Conservation (phyloP, 2,888 invertebrate genomes). For the Chouioia cunea region DNA sequence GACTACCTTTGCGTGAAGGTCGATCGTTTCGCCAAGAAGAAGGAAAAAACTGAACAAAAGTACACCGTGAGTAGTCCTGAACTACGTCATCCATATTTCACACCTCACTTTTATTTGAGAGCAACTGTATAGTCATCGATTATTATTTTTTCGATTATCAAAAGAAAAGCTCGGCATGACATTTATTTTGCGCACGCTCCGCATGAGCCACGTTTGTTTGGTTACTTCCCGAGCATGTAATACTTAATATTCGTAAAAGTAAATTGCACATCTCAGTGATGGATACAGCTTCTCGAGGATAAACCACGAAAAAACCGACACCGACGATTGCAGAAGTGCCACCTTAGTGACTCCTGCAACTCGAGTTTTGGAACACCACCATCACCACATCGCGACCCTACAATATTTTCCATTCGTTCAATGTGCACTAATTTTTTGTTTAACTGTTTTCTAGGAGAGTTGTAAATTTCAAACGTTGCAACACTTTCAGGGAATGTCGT, state of each 20-base stretch:
- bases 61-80: slow-evolving; percentile 76
- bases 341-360: slow-evolving; percentile 28
- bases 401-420: slow-evolving; percentile 13
- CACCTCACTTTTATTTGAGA: slow-evolving; percentile 20
- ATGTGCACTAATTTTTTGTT: slow-evolving; percentile 33
- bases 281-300: no score
- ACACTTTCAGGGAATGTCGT: slow-evolving; percentile 83
- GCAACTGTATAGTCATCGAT: slow-evolving; percentile 26
- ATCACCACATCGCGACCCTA: slow-evolving; percentile 1
- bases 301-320: slow-evolving; percentile 18
- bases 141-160: background rate
- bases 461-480: slow-evolving; percentile 46
- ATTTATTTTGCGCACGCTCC: slow-evolving; percentile 14
- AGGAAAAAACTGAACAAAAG: slow-evolving; percentile 93
- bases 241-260: no score
- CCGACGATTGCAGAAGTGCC: slow-evolving; percentile 22
- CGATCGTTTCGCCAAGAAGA: slow-evolving; percentile 89
- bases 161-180: no score
- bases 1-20: slow-evolving; percentile 98
- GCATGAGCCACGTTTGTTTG: slow-evolving; percentile 6
- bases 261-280: no score
- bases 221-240: no score
- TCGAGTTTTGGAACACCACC: slow-evolving; percentile 34
- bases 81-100: background rate
- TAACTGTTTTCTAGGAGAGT: slow-evolving; percentile 42